Evolutionary conservation across 2,888 invertebrate species (phyloP).

Genomic region (Pristionchus fissidentatus): DNA sequence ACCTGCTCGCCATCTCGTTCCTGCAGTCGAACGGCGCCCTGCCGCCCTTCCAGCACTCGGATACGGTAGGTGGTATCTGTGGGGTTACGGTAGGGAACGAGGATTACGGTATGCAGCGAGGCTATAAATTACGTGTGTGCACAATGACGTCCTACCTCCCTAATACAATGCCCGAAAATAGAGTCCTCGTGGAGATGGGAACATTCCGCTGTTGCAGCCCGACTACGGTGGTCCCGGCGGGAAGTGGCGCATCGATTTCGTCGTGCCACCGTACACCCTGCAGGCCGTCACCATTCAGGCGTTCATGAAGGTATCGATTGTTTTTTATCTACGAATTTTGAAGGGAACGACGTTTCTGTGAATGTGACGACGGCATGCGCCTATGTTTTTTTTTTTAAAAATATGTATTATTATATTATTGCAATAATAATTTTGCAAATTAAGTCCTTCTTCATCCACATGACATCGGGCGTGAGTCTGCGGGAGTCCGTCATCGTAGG

Average conservation of each 20-base stretch:
- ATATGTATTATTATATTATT: not conserved
- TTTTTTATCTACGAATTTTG: not conserved
- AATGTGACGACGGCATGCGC: not conserved
- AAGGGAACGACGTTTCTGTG: no score
- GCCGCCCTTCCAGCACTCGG: constrained; percentile 42
- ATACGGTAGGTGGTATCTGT: constrained; percentile 36
- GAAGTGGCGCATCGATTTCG: constrained; percentile 43
- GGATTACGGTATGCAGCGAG: no score
- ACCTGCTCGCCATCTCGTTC: constrained; percentile 51
- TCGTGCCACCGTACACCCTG: constrained; percentile 36
- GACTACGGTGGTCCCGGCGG: constrained; percentile 36
- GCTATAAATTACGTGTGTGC: no score
- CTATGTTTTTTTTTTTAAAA: not conserved
- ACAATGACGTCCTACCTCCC: no score
- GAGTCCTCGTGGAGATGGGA: no score
- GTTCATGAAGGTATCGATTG: constrained; percentile 51
- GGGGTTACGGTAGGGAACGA: not conserved
- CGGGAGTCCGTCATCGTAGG: constrained; percentile 37
- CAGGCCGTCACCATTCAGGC: constrained; percentile 3
- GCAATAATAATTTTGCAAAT: not conserved
- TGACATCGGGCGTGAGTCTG: constrained; percentile 37
- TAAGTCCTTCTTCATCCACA: constrained; percentile 44
- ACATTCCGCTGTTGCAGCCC: constrained; percentile 13
- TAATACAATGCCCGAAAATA: no score
- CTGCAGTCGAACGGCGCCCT: constrained; percentile 37